Conservation (phyloP, 2,888 invertebrate species). For the Muschampia plurimacula region DNA sequence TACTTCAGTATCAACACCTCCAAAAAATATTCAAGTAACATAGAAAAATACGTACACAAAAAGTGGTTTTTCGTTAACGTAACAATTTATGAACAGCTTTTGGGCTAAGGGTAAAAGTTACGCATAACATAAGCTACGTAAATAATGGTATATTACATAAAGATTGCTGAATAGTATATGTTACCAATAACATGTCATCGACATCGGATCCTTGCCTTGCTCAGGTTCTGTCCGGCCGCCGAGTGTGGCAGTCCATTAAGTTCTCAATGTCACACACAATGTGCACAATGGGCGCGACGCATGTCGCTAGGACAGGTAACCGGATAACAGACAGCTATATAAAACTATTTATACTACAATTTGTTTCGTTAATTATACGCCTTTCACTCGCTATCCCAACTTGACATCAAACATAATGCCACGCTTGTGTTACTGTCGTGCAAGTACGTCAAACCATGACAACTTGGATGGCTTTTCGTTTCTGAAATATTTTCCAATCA, state of each 20-base stretch:
- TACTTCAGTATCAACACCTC: not conserved
- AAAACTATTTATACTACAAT: constrained; percentile 31
- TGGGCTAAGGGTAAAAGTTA: not conserved
- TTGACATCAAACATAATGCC: constrained; percentile 14
- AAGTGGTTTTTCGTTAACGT: not conserved
- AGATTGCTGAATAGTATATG: not conserved
- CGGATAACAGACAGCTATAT: constrained; percentile 55
- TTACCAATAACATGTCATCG: constrained; percentile 21
- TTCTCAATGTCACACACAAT: constrained; percentile 75
- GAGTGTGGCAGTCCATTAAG: constrained; percentile 76
- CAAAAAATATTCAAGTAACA: not conserved
- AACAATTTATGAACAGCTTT: not conserved
- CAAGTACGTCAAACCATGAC: too few relatives aligned
- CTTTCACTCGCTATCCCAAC: constrained; percentile 6
- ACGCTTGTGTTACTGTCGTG: not conserved
- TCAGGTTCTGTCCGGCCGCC: constrained; percentile 46
- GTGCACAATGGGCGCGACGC: constrained; percentile 65
- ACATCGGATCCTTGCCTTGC: constrained; percentile 34
- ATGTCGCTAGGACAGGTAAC: constrained; percentile 61
- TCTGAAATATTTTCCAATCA: not conserved
- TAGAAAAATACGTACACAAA: too few relatives aligned
- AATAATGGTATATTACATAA: not conserved
- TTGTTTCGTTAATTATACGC: constrained; percentile 32
- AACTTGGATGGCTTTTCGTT: not conserved
- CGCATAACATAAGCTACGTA: not conserved